phyloP scores from a whole-genome alignment of 1,140 invertebrate genomes.

The Bombus impatiens region DNA sequence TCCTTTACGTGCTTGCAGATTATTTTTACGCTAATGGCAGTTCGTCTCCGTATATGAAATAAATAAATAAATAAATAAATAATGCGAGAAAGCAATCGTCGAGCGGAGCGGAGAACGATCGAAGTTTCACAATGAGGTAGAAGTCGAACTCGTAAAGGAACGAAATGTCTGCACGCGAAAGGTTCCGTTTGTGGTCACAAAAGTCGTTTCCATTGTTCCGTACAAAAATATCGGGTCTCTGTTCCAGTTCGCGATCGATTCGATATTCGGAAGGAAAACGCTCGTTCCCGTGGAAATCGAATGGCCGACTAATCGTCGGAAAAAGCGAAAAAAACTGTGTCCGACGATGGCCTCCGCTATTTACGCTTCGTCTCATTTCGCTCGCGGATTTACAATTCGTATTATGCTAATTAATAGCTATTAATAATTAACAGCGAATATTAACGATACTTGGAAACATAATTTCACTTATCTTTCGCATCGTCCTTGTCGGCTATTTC shows the following conservation, averaged over 20 bases:
- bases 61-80: too few relatives aligned
- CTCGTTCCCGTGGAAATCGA: slow-evolving; percentile 3
- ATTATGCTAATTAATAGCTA: slow-evolving; percentile 3
- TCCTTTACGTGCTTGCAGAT: too few relatives aligned
- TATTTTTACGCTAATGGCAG: too few relatives aligned
- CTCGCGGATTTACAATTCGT: slow-evolving; percentile 25
- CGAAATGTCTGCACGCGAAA: slow-evolving; percentile 43
- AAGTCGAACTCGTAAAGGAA: slow-evolving; percentile 38
- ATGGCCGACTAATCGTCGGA: slow-evolving; percentile 30
- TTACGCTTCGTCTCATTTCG: background rate
- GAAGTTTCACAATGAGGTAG: slow-evolving; percentile 31
- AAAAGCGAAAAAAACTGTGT: background rate
- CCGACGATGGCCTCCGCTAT: background rate
- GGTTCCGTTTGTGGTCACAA: slow-evolving; percentile 28
- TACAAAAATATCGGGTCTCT: slow-evolving; percentile 32
- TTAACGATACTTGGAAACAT: slow-evolving; percentile 38
- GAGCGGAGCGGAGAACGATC: slow-evolving; percentile 9
- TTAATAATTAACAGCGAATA: slow-evolving; percentile 50
- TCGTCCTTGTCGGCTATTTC: background rate
- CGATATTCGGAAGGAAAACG: slow-evolving; percentile 5
- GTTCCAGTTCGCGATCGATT: slow-evolving; percentile 37
- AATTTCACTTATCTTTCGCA: slow-evolving; percentile 54
- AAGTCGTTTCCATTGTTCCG: slow-evolving; percentile 43
- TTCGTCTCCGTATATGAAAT: too few relatives aligned
- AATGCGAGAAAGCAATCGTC: slow-evolving; percentile 28